A percentile compares a stretch with the other conserved stretches of the same genome.
phyloP scores from a whole-genome alignment of 2,797 vertebrate species.

The Momotus momota region DNA sequence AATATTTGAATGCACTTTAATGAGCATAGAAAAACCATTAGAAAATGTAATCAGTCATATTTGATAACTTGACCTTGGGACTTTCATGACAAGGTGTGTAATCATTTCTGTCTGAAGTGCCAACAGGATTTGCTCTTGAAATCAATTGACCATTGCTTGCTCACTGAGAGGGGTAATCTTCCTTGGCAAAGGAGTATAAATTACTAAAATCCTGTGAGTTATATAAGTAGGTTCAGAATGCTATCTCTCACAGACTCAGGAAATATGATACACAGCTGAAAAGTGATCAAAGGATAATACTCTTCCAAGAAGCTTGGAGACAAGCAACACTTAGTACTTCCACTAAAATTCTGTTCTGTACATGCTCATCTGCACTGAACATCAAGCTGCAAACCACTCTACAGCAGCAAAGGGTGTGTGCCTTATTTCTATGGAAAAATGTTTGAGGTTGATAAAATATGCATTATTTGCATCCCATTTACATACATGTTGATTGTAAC shows the following conservation, averaged over 20 bases:
- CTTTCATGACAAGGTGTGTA: constrained; percentile 76
- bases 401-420: background rate
- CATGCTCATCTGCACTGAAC: background rate
- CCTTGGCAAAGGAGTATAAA: constrained; percentile 73
- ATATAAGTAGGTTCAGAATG: constrained; percentile 69
- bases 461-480: constrained; percentile 41
- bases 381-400: constrained; percentile 17
- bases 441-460: constrained; percentile 51
- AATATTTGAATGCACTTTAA: constrained; percentile 81
- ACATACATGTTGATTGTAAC: background rate
- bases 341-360: background rate
- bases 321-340: constrained; percentile 27
- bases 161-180: constrained; percentile 74
- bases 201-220: constrained; percentile 74
- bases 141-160: constrained; percentile 79
- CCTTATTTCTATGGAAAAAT: constrained; percentile 56
- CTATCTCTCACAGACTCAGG: constrained; percentile 39
- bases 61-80: constrained; percentile 83
- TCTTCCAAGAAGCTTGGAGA: constrained; percentile 59
- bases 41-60: constrained; percentile 80
- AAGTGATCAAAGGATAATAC: constrained; percentile 71
- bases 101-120: constrained; percentile 76
- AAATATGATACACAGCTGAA: constrained; percentile 73
- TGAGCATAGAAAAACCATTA: constrained; percentile 82
- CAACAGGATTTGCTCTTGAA: constrained; percentile 72